These are phyloP conservation scores for Pachymerium ferrugineum DNA, from an alignment of 2,888 invertebrate genomes.

Conservation along the genomic window DNA sequence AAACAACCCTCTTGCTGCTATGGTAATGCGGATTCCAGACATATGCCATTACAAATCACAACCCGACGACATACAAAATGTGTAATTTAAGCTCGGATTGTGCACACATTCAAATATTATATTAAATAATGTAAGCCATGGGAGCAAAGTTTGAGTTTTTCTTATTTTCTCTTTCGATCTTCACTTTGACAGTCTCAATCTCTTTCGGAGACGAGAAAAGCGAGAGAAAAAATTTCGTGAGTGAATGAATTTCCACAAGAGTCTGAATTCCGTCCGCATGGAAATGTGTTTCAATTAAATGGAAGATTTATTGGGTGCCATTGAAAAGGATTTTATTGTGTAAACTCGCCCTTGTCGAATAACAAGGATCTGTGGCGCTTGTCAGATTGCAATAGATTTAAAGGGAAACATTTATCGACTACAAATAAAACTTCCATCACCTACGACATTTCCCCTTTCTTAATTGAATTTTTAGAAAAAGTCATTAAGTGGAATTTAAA, in stretches of 20 bases:
- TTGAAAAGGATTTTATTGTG: constrained; percentile 10
- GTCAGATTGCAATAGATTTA: neutral
- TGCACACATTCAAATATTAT: neutral
- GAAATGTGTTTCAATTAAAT: constrained; percentile 18
- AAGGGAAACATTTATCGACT: neutral
- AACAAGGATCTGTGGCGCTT: constrained; percentile 3
- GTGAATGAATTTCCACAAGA: constrained; percentile 11
- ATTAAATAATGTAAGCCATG: neutral
- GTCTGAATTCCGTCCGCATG: neutral
- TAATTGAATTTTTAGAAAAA: no score
- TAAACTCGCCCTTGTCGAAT: constrained; percentile 3
- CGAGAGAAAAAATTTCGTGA: neutral
- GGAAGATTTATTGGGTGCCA: constrained; percentile 1
- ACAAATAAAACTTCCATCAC: neutral
- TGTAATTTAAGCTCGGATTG: neutral
- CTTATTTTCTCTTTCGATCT: no score
- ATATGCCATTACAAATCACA: neutral
- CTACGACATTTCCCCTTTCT: neutral
- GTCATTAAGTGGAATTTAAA: neutral
- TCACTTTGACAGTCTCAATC: neutral
- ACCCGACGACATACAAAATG: neutral
- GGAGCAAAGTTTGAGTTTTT: neutral
- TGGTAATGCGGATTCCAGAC: neutral
- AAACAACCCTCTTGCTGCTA: constrained; percentile 1
- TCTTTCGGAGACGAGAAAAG: neutral